Evolutionary conservation across 2,888 invertebrate genomes (phyloP).

Genomic region (Dinocampus coccinellae): DNA sequence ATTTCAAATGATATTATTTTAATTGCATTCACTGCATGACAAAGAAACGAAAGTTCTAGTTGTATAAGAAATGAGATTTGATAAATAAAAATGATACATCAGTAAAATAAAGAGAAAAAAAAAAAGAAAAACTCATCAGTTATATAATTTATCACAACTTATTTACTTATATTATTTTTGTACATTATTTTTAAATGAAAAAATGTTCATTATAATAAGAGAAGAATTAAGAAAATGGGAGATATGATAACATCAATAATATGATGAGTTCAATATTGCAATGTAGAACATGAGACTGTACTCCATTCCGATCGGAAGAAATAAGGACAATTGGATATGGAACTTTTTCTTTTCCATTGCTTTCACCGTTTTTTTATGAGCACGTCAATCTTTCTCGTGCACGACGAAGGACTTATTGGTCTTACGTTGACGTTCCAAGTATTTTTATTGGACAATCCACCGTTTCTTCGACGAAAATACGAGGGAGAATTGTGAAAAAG

Average conservation of each 20-base stretch:
- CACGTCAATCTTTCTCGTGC: slow-evolving; percentile 3
- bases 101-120: no score
- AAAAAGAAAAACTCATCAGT: no score
- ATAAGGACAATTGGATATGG: slow-evolving; percentile 2
- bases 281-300: background rate
- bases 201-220: no score
- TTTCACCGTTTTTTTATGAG: background rate
- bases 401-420: slow-evolving; percentile 42
- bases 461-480: slow-evolving; percentile 3
- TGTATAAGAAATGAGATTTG: no score
- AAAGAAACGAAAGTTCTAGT: background rate
- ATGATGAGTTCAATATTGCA: background rate
- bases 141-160: no score
- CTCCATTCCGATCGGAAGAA: background rate
- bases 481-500: background rate
- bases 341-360: background rate
- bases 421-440: slow-evolving; percentile 42
- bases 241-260: background rate
- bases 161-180: no score
- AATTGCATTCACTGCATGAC: background rate
- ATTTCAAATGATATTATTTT: background rate
- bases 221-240: background rate
- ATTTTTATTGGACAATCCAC: slow-evolving; percentile 49
- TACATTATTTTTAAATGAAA: no score
- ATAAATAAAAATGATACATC: no score